Evolutionary conservation across 2,797 vertebrate species (phyloP).

Genomic region (Tragelaphus oryx): DNA sequence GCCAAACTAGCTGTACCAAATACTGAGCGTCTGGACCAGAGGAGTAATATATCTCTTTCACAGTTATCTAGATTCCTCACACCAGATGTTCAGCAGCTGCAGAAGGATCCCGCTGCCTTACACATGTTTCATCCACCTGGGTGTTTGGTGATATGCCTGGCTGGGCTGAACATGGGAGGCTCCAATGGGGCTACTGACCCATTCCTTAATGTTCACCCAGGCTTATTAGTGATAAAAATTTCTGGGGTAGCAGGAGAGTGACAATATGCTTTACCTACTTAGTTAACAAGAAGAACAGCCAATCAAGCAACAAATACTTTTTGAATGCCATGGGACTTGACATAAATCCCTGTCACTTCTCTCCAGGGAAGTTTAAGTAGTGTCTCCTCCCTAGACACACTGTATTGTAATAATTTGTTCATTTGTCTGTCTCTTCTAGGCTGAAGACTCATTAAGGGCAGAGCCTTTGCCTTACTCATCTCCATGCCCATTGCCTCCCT

Average conservation of each 20-base stretch:
- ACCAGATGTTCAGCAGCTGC: neutral
- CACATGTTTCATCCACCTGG: neutral
- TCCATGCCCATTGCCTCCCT: neutral
- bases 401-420: neutral
- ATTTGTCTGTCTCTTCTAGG: neutral
- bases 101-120: neutral
- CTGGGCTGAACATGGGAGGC: neutral
- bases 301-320: neutral
- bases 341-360: neutral
- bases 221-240: neutral
- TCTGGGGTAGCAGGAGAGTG: neutral
- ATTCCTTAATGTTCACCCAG: neutral
- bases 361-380: neutral
- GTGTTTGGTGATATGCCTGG: neutral
- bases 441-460: neutral
- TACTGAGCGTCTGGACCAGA: neutral
- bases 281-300: neutral
- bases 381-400: neutral
- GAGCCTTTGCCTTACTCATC: neutral
- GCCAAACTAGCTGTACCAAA: neutral
- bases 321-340: neutral
- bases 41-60: neutral
- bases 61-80: neutral
- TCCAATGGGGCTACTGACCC: neutral
- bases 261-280: neutral